phyloP scores from a whole-genome alignment of 2,113 vertebrate genomes.

The Phylloscopus whistleri region DNA sequence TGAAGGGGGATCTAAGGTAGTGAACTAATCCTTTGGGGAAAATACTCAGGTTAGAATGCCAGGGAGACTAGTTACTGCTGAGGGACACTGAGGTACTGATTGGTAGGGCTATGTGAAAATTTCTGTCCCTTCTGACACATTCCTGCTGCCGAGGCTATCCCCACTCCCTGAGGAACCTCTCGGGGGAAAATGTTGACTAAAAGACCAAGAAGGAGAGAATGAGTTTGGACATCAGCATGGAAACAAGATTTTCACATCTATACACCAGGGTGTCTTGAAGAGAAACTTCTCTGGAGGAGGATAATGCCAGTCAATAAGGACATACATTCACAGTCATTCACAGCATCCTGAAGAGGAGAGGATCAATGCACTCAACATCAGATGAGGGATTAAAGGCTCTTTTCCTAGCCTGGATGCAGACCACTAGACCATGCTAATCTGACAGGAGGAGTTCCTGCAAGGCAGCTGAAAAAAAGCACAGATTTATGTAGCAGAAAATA shows the following conservation, averaged over 20 bases:
- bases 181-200: background rate
- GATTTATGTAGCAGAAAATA: background rate
- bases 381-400: constrained; percentile 27
- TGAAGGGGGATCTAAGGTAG: background rate
- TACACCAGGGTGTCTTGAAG: background rate
- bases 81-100: background rate
- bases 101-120: background rate
- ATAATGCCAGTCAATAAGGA: background rate
- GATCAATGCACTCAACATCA: background rate
- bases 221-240: background rate
- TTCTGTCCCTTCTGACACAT: background rate
- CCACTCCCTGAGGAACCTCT: background rate
- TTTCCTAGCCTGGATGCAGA: constrained; percentile 39
- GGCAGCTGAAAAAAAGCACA: background rate
- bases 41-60: background rate
- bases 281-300: background rate
- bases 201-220: background rate
- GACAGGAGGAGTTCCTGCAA: background rate
- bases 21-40: constrained; percentile 1
- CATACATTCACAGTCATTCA: background rate
- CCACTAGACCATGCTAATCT: constrained; percentile 37
- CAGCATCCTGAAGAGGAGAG: background rate
- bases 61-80: background rate
- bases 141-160: background rate
- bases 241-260: background rate